Conservation (phyloP, 2,113 vertebrate species). For the Lucifuga dentata region DNA sequence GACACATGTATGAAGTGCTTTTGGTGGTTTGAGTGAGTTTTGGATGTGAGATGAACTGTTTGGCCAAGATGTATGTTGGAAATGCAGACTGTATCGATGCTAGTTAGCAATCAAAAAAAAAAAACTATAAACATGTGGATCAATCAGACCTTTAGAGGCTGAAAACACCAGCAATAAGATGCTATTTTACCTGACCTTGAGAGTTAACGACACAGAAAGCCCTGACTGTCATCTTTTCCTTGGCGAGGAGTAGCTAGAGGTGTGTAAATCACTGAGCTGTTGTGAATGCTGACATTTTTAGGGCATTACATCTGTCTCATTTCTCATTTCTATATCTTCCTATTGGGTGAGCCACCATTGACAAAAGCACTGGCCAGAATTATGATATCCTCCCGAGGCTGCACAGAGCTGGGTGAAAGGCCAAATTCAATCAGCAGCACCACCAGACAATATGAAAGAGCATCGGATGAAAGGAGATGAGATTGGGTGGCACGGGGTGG, state of each 20-base stretch:
- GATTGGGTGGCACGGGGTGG: slow-evolving; percentile 27
- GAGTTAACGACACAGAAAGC: slow-evolving; percentile 28
- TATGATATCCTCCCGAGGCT: slow-evolving; percentile 31
- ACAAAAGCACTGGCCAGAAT: slow-evolving; percentile 31
- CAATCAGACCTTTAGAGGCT: slow-evolving; percentile 1
- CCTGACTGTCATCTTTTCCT: slow-evolving; percentile 5
- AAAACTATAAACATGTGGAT: not conserved
- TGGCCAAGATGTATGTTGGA: too few relatives aligned
- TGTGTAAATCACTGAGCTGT: slow-evolving; percentile 42
- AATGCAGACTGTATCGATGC: too few relatives aligned
- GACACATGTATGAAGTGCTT: too few relatives aligned
- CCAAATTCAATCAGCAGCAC: slow-evolving; percentile 62
- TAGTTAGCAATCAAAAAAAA: too few relatives aligned
- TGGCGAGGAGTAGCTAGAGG: slow-evolving; percentile 7
- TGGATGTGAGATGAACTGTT: too few relatives aligned
- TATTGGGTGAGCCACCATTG: slow-evolving; percentile 31
- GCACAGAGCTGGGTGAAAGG: slow-evolving; percentile 50
- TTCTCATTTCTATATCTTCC: slow-evolving; percentile 48
- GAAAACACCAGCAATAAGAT: slow-evolving; percentile 6
- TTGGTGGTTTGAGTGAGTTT: too few relatives aligned
- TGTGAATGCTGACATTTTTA: slow-evolving; percentile 54
- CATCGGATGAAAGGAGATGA: slow-evolving; percentile 49
- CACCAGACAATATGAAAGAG: slow-evolving; percentile 60
- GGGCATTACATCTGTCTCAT: slow-evolving; percentile 50
- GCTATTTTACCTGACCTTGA: slow-evolving; percentile 20